Evolutionary conservation across 2,888 invertebrate species (phyloP), one percentile per base, ranked within the genome.

Genomic region (Arctia plantaginis): DNA sequence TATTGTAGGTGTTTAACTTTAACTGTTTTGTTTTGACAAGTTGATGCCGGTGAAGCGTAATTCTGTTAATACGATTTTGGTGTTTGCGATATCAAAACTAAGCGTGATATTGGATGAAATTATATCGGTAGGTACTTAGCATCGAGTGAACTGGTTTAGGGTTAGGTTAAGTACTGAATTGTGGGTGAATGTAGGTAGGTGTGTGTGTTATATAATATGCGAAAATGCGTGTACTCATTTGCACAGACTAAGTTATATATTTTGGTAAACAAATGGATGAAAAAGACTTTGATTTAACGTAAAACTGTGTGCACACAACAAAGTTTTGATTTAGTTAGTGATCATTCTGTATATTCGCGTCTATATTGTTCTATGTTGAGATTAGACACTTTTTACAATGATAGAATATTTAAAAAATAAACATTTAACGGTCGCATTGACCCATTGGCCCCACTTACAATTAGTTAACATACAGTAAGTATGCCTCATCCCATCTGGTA

Each of bases 401-500:
- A 35, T 59, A 44, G 64, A 51, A 71, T 66, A 70, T 72, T 69
- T 59, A 47, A 71, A 77, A 74, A 70, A 65, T 72, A 74, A 69
- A 75, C 75, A 74, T 72, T 79, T 79, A 76, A 74, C 72, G 72
- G 66, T 79, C 76, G 66, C 76, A 77, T 69, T 85, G 84, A 83
- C 85, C 83, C 72, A 82, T 82, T 85, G 78, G 71, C 79, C 78
- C 73, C 71, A 79, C 74, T 81, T 77, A 75, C 76, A 82, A 80
- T 80, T 77, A 79, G 75, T 82, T 77, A 76, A 75, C 70, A 76
- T 78, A 80, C 71, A 73, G 74, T 74, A 71, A 73, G 74, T 74
- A 71, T 78, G 76, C 71, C 77, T 80, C 77, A 62, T 74, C 80
- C 79, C 85, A 87, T 88, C 83, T 88, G 84, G 80, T 82, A 81